A percentile compares a stretch with the other conserved stretches of the same genome.
Evolutionary conservation across 53 echinoderm and acorn worm species (phyloP).

Genomic region (Holothuria scabra): DNA sequence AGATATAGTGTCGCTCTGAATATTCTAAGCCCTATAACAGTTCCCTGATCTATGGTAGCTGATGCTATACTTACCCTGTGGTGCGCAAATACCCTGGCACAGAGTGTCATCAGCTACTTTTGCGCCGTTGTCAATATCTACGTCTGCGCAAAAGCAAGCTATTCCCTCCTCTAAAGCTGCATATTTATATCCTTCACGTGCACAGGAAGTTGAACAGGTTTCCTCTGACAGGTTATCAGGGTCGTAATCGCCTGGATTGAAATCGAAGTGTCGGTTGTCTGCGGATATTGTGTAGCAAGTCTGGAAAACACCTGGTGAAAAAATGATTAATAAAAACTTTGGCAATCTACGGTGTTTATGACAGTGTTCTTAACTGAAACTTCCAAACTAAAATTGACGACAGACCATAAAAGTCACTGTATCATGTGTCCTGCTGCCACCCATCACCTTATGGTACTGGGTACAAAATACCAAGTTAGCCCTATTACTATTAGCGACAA

Average conservation of each 20-base stretch:
- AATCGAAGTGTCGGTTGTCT: constrained; percentile 13
- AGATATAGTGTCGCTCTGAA: too few species aligned
- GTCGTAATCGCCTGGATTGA: constrained; percentile 43
- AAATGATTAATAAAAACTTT: too few species aligned
- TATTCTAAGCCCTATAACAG: too few species aligned
- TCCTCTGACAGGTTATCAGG: constrained; percentile 24
- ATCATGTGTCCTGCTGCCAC: too few species aligned
- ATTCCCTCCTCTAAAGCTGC: constrained; percentile 35
- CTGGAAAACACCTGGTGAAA: constrained; percentile 29
- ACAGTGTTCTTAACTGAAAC: too few species aligned
- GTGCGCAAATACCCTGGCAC: constrained; percentile 11
- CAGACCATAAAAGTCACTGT: too few species aligned
- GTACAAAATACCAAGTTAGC: too few species aligned
- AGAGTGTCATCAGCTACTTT: constrained; percentile 1
- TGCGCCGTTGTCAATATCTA: neutral
- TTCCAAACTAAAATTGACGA: too few species aligned
- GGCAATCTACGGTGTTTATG: too few species aligned
- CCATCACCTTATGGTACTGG: too few species aligned
- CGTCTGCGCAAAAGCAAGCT: constrained; percentile 29
- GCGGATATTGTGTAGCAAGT: constrained; percentile 9
- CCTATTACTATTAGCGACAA: too few species aligned
- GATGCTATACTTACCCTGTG: neutral
- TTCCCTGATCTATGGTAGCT: too few species aligned
- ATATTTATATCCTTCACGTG: constrained; percentile 16
- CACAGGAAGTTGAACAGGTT: constrained; percentile 8